Conservation (phyloP, 2,888 invertebrate genomes). For the Mythimna albipuncta region DNA sequence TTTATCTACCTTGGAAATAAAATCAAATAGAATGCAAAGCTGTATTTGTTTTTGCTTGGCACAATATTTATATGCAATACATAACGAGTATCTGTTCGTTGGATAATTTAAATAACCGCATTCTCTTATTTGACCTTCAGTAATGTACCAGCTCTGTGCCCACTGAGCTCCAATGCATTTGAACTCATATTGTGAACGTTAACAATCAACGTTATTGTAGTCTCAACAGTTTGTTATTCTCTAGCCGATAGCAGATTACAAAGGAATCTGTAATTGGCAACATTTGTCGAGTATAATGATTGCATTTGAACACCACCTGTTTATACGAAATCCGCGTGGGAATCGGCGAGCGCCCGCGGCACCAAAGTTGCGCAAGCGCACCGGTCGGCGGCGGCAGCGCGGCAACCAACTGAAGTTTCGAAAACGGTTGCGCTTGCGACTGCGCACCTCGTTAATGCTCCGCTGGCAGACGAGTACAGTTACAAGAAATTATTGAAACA, state of each 20-base stretch:
- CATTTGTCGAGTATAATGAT: slow-evolving; percentile 77
- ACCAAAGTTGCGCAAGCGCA: slow-evolving; percentile 79
- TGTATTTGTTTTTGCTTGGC: slow-evolving; percentile 44
- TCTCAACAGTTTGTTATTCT: slow-evolving; percentile 53
- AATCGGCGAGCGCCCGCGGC: slow-evolving; percentile 79
- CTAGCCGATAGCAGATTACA: slow-evolving; percentile 61
- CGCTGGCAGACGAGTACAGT: slow-evolving; percentile 64
- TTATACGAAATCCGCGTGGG: slow-evolving; percentile 90
- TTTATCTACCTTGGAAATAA: slow-evolving; percentile 35
- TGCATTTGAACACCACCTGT: slow-evolving; percentile 83
- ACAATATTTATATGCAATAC: slow-evolving; percentile 44
- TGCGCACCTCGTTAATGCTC: slow-evolving; percentile 67
- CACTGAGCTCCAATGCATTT: slow-evolving; percentile 50
- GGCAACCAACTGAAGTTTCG: slow-evolving; percentile 68
- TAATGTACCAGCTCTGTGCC: slow-evolving; percentile 42
- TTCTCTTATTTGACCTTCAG: slow-evolving; percentile 64
- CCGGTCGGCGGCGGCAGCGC: slow-evolving; percentile 63
- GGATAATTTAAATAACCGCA: slow-evolving; percentile 63
- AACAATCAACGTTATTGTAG: slow-evolving; percentile 60
- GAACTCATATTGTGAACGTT: slow-evolving; percentile 57
- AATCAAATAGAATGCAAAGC: slow-evolving; percentile 38
- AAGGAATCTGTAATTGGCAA: slow-evolving; percentile 74
- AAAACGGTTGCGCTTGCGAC: slow-evolving; percentile 75
- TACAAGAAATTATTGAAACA: slow-evolving; percentile 60
- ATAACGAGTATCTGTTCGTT: slow-evolving; percentile 49